Evolutionary conservation across 2,797 vertebrate species (phyloP), one percentile per base, ranked within the genome.

Genomic region (Synaphobranchus kaupii): DNA sequence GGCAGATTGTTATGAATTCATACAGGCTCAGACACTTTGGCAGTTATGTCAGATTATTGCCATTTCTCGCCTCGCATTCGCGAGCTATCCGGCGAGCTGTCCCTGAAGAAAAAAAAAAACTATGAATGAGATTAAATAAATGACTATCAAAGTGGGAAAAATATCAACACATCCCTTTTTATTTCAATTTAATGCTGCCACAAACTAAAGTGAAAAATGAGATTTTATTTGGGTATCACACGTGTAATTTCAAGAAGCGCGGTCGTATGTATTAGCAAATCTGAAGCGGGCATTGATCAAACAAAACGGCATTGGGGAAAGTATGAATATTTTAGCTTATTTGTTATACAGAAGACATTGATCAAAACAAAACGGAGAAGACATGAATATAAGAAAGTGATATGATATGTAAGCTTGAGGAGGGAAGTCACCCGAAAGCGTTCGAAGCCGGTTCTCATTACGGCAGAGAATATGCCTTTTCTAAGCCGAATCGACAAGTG

Each of bases 1-100:
- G 85, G 89, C 91, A 90, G 95, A 95, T 94, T 93, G 92, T 94
- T 94, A 95, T 92, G 93, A 93, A 95, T 95, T 94, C 92, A 93
- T 84, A 87, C 89, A 34, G 90, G 89, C 80, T 91, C 87, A 88
- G 86, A 90, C 92, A 92, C 91, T 93, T 94, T 95, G 95, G 93
- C 95, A 95, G 94, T 94, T 95, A 92, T 94, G 93, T 95, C 94
- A 94, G 92, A 93, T 92, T 92, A 91, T 88, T 84, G 88, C 88
- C 86, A 88, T 89, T 90, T 88, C 89, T 85, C 85, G 84, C 87
- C 88, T 89, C 76, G 89, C 85, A 83, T 89, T 89, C 66, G 58
- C 87, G 90, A 88, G 87, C 84, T 86, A 85, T 88, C 87, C 89
- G 63, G 56, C 85, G 82, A 89, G 86, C 90, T 89, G 87, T 88